Evolutionary conservation across 1,140 invertebrate species (phyloP).

Genomic region (Spodoptera frugiperda): DNA sequence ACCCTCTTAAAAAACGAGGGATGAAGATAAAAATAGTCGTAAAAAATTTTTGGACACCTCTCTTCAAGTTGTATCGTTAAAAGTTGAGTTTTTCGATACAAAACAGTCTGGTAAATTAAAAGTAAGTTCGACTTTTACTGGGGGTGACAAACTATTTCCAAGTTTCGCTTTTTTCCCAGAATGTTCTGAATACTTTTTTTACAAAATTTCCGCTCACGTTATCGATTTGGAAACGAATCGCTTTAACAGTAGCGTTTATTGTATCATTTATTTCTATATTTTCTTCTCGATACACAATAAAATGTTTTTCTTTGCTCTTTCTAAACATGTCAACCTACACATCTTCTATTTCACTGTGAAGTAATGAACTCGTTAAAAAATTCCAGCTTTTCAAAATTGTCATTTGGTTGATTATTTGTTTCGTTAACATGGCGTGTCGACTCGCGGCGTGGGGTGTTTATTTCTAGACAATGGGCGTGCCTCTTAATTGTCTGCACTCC

Average conservation of each 20-base stretch:
- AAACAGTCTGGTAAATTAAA: conserved; percentile 11
- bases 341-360: conserved; percentile 23
- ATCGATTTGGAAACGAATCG: too few relatives aligned
- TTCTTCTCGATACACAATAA: not conserved
- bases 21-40: conserved; percentile 64
- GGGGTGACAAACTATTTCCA: not conserved
- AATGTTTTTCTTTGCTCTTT: not conserved
- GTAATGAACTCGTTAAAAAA: conserved; percentile 22
- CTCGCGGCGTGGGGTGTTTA: conserved; percentile 54
- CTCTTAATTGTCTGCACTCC: conserved; percentile 59
- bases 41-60: conserved; percentile 62
- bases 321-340: conserved; percentile 9
- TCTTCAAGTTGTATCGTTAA: conserved; percentile 38
- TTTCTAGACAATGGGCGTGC: conserved; percentile 56
- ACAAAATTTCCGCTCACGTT: too few relatives aligned
- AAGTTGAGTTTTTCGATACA: conserved; percentile 36
- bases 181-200: not conserved
- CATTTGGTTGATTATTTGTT: conserved; percentile 46
- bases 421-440: conserved; percentile 44
- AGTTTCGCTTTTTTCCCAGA: not conserved
- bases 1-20: conserved; percentile 51
- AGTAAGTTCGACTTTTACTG: not conserved
- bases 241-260: not conserved
- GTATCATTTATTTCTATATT: not conserved
- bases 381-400: conserved; percentile 23